A percentile compares a stretch with the other conserved stretches of the same genome.
These are phyloP conservation scores for Physella acuta DNA, from an alignment of 1,140 invertebrate genomes.

Conservation along the genomic window DNA sequence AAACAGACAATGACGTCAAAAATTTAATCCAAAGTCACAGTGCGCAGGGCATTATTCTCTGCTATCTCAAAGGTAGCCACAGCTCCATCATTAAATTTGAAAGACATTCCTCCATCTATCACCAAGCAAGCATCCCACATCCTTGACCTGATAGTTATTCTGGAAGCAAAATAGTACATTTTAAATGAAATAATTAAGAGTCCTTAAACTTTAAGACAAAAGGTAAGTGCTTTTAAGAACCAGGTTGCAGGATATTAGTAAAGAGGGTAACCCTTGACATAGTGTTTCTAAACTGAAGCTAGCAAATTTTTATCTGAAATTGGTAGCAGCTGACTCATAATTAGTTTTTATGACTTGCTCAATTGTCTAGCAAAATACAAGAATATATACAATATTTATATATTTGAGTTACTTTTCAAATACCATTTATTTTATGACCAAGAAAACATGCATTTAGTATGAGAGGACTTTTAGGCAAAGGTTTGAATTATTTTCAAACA, in stretches of 20 bases:
- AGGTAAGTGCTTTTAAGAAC: too few species aligned
- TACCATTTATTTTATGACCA: too few species aligned
- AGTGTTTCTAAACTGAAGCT: too few species aligned
- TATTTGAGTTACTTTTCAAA: too few species aligned
- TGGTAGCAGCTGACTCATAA: too few species aligned
- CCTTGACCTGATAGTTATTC: conserved; percentile 79
- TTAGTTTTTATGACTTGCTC: not conserved
- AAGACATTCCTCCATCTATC: conserved; percentile 93
- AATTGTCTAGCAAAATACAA: too few species aligned
- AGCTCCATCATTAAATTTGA: conserved; percentile 92
- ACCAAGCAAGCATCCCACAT: conserved; percentile 94
- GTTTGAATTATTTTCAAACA: not conserved
- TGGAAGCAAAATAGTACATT: conserved; percentile 33
- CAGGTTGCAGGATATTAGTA: too few species aligned
- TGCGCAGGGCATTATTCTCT: conserved; percentile 84
- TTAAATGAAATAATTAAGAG: not conserved
- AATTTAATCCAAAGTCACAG: conserved; percentile 64
- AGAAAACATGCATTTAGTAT: too few species aligned
- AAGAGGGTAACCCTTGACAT: too few species aligned
- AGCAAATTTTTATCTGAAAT: too few species aligned
- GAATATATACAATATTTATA: too few species aligned
- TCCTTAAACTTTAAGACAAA: not conserved
- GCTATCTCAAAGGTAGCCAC: conserved; percentile 79
- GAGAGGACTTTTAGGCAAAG: not conserved
- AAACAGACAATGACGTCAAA: too few species aligned